Evolutionary conservation across 1,140 invertebrate genomes (phyloP).

Genomic region (Scaptomyza montana): DNA sequence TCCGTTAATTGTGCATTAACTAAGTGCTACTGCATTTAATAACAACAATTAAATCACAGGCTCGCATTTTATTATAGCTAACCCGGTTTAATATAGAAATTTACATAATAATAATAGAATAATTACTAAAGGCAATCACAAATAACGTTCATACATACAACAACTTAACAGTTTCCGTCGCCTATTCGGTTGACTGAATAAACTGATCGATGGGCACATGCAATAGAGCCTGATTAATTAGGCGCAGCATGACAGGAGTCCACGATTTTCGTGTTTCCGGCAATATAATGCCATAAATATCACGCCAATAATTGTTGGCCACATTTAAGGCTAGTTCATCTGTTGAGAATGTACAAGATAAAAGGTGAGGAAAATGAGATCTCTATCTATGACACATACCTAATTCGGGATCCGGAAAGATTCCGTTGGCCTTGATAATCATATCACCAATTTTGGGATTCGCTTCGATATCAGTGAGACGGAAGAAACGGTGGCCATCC

Average conservation of each 20-base stretch:
- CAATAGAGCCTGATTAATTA: constrained; percentile 65
- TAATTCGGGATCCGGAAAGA: constrained; percentile 77
- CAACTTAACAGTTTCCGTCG: neutral
- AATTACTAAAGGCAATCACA: constrained; percentile 34
- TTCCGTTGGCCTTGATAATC: constrained; percentile 71
- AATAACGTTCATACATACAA: constrained; percentile 21
- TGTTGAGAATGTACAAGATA: constrained; percentile 19
- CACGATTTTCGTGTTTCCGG: constrained; percentile 75
- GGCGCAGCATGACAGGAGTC: constrained; percentile 65
- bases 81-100: constrained; percentile 25
- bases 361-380: neutral
- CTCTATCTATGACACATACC: constrained; percentile 46
- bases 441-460: constrained; percentile 68
- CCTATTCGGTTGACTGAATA: constrained; percentile 19
- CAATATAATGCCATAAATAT: constrained; percentile 74
- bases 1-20: constrained; percentile 24
- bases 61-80: constrained; percentile 15
- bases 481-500: constrained; percentile 62
- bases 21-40: constrained; percentile 25
- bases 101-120: constrained; percentile 15
- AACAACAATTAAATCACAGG: constrained; percentile 41
- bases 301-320: constrained; percentile 79
- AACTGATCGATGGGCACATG: constrained; percentile 73
- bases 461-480: constrained; percentile 55
- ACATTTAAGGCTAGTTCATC: constrained; percentile 75